phyloP scores from a whole-genome alignment of 2,888 invertebrate species.

The Osedax frankpressi region DNA sequence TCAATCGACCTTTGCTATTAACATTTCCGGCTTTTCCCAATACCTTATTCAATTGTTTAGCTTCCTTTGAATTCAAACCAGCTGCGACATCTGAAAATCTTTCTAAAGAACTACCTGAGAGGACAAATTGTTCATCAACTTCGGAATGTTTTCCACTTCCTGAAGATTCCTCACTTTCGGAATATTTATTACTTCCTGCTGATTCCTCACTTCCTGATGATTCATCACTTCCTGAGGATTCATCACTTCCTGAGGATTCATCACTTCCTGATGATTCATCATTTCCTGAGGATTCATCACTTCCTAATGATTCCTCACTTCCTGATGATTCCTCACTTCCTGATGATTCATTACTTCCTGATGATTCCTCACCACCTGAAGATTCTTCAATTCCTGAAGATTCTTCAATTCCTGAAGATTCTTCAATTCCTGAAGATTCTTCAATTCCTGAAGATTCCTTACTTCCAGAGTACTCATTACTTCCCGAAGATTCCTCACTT shows the following conservation, averaged over 20 bases:
- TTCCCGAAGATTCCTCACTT: not conserved
- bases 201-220: not conserved
- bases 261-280: not conserved
- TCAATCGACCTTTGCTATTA: too few relatives aligned
- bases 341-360: not conserved
- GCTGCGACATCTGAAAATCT: too few relatives aligned
- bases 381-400: not conserved
- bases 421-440: not conserved
- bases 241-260: not conserved
- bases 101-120: too few relatives aligned
- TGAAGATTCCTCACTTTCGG: too few relatives aligned
- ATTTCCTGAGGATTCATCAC: not conserved
- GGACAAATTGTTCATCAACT: too few relatives aligned
- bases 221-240: not conserved
- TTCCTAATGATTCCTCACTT: not conserved
- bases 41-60: too few relatives aligned
- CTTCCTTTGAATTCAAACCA: too few relatives aligned
- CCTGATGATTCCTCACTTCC: not conserved
- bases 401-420: not conserved
- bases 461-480: not conserved
- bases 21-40: too few relatives aligned
- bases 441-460: not conserved
- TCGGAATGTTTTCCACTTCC: too few relatives aligned
- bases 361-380: not conserved
- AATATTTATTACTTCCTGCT: too few relatives aligned